A percentile compares a stretch with the other conserved stretches of the same genome.
Conservation (phyloP, 2,797 vertebrate species). For the Zalophus californianus region DNA sequence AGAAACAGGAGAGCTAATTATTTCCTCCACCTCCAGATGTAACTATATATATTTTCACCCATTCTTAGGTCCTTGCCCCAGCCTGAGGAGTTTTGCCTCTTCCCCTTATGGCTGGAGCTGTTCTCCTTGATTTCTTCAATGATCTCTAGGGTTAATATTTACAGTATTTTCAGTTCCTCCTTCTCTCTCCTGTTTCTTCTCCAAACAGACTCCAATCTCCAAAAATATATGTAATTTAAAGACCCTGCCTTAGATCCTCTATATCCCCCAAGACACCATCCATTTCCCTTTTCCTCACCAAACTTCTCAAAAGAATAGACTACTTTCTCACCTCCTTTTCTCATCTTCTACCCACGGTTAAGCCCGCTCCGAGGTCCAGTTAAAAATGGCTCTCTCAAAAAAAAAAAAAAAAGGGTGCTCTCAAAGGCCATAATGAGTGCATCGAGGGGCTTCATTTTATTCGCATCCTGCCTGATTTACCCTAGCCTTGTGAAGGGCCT, state of each 20-base stretch:
- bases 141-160: background rate
- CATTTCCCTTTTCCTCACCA: constrained; percentile 2
- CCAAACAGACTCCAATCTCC: background rate
- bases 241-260: background rate
- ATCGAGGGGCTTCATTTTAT: background rate
- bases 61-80: background rate
- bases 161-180: background rate
- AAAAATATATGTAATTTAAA: constrained; percentile 37
- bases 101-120: background rate
- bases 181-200: background rate
- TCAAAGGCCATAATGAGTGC: background rate
- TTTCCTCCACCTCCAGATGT: background rate
- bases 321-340: background rate
- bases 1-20: background rate
- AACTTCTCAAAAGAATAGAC: background rate
- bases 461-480: background rate
- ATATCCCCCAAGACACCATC: background rate
- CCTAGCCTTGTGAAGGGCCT: background rate
- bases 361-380: background rate
- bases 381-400: background rate
- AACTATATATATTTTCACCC: background rate
- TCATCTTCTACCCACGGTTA: background rate
- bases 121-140: background rate
- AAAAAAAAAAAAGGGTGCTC: background rate
- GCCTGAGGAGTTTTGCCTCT: background rate